Conservation (phyloP, 1,140 invertebrate species). For the Atta cephalotes region DNA sequence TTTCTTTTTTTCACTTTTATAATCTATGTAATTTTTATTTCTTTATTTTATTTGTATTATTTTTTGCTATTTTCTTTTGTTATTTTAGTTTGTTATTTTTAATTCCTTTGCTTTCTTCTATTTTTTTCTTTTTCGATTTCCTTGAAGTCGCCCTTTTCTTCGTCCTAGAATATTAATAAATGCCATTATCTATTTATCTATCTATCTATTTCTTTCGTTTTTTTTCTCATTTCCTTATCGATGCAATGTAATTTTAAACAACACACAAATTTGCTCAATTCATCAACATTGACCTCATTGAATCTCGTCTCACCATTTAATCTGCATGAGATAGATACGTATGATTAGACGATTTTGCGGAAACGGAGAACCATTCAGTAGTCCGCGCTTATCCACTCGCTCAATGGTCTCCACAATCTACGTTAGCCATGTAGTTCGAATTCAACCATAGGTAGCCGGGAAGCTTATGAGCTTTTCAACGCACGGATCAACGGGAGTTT, state of each 20-base stretch:
- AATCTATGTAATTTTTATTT: too few relatives aligned
- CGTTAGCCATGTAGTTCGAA: slow-evolving; percentile 26
- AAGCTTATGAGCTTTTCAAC: slow-evolving; percentile 72
- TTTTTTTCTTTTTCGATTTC: too few relatives aligned
- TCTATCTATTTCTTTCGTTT: too few relatives aligned
- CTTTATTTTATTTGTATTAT: too few relatives aligned
- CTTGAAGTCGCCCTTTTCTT: too few relatives aligned
- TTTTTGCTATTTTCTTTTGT: too few relatives aligned
- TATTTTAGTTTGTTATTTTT: too few relatives aligned
- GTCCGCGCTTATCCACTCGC: slow-evolving; percentile 51
- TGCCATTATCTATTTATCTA: too few relatives aligned
- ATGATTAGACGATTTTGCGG: slow-evolving; percentile 74
- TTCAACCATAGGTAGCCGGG: slow-evolving; percentile 17
- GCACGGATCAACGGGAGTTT: slow-evolving; percentile 59
- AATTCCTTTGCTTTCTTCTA: too few relatives aligned
- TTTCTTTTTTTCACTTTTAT: too few relatives aligned
- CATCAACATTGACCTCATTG: slow-evolving; percentile 63
- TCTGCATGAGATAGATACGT: slow-evolving; percentile 71
- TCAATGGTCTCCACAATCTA: slow-evolving; percentile 24
- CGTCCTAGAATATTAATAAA: too few relatives aligned
- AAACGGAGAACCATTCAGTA: slow-evolving; percentile 69
- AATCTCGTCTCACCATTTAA: slow-evolving; percentile 66
- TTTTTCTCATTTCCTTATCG: not conserved
- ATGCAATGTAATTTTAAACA: slow-evolving; percentile 65
- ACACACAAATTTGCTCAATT: slow-evolving; percentile 39